These are phyloP conservation scores for Acrocephalus kingi DNA, from an alignment of 2,113 vertebrate genomes.

Conservation along the genomic window DNA sequence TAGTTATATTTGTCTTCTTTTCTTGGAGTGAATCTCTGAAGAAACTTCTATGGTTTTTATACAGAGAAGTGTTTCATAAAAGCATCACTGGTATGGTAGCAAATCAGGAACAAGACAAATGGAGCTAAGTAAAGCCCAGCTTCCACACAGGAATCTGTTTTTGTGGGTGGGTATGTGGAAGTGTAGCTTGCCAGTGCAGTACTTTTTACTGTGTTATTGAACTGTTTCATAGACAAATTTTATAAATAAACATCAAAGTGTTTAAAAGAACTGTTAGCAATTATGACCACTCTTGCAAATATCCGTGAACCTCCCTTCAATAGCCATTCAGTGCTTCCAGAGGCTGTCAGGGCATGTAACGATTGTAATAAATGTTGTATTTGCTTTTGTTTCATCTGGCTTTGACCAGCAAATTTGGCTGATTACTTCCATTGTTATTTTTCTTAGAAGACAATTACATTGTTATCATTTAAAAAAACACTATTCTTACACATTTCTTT, in stretches of 20 bases:
- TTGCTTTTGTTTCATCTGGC: conserved; percentile 70
- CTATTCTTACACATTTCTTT: conserved; percentile 44
- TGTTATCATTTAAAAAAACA: not conserved
- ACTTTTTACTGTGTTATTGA: conserved; percentile 63
- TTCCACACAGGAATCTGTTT: not conserved
- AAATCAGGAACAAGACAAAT: not conserved
- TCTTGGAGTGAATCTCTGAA: not conserved
- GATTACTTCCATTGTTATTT: conserved; percentile 56
- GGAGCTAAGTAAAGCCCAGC: not conserved
- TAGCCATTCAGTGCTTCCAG: conserved; percentile 60
- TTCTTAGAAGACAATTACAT: conserved; percentile 44
- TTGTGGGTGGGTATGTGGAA: conserved; percentile 10
- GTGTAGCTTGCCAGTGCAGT: conserved; percentile 23
- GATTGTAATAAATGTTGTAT: conserved; percentile 64
- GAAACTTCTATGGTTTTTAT: not conserved
- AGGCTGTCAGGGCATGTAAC: conserved; percentile 65
- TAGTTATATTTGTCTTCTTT: not conserved
- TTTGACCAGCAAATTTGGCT: conserved; percentile 44
- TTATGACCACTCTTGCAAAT: conserved; percentile 69
- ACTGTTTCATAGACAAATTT: conserved; percentile 56
- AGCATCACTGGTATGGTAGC: not conserved
- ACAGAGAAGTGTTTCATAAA: not conserved
- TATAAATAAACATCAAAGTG: conserved; percentile 65
- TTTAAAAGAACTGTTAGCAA: conserved; percentile 63
- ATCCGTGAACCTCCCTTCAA: conserved; percentile 40